Conservation (phyloP, 1,140 invertebrate species). For the Rhyzopertha dominica region DNA sequence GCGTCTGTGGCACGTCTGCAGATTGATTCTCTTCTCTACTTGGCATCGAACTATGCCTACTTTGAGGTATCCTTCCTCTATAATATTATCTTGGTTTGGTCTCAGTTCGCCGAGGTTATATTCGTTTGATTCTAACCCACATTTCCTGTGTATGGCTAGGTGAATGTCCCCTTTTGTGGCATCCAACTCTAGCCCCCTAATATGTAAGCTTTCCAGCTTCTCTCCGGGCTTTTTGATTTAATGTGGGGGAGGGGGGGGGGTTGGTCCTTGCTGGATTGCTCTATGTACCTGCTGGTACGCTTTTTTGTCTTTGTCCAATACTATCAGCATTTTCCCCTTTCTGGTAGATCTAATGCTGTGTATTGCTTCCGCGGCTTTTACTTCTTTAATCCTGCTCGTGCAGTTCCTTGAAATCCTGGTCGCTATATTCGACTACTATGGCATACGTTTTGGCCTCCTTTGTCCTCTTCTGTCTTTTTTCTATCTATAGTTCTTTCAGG, state of each 20-base stretch:
- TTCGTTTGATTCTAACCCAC: neutral
- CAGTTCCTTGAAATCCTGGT: slow-evolving; percentile 3
- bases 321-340: slow-evolving; percentile 2
- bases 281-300: neutral
- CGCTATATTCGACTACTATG: slow-evolving; percentile 4
- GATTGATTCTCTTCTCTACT: slow-evolving; percentile 8
- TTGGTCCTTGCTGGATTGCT: neutral
- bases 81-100: neutral
- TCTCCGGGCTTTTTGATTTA: neutral
- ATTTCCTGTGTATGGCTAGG: slow-evolving; percentile 8
- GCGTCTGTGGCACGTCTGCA: slow-evolving; percentile 19
- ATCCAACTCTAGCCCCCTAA: slow-evolving; percentile 9
- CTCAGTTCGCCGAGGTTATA: neutral
- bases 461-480: too few species aligned
- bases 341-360: slow-evolving; percentile 4
- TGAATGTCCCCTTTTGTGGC: neutral
- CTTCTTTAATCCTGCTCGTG: slow-evolving; percentile 1
- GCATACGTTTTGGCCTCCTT: neutral
- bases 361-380: neutral
- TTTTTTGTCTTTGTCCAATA: slow-evolving; percentile 2
- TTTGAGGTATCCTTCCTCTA: neutral
- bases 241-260: neutral
- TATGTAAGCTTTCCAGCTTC: neutral
- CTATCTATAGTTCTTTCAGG: too few species aligned
- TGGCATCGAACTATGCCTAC: slow-evolving; percentile 15